phyloP scores from a whole-genome alignment of 2,113 vertebrate genomes.

The Nerophis ophidion region DNA sequence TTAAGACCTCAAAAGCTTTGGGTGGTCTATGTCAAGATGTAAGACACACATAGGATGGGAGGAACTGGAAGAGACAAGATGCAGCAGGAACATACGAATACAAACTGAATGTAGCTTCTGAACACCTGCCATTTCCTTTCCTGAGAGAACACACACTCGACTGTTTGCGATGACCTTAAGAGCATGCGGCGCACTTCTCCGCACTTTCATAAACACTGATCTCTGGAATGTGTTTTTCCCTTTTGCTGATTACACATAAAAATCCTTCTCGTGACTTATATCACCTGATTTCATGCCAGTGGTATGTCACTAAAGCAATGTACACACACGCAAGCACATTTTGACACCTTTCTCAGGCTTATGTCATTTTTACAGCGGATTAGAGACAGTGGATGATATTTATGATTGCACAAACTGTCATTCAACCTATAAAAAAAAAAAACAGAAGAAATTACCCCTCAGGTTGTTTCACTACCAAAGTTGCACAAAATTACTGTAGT shows the following conservation, averaged over 20 bases:
- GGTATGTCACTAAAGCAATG: constrained; percentile 25
- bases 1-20: constrained; percentile 58
- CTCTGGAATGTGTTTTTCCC: constrained; percentile 23
- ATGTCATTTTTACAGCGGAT: constrained; percentile 14
- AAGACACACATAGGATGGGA: constrained; percentile 3
- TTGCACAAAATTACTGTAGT: no score
- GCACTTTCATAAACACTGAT: constrained; percentile 14
- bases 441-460: neutral
- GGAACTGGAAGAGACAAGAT: constrained; percentile 13
- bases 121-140: constrained; percentile 37
- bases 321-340: constrained; percentile 5
- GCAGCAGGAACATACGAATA: constrained; percentile 30
- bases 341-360: constrained; percentile 11
- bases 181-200: constrained; percentile 8
- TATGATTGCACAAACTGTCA: constrained; percentile 42
- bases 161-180: constrained; percentile 9
- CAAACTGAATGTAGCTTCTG: constrained; percentile 20
- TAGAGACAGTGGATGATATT: constrained; percentile 33
- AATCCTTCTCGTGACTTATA: constrained; percentile 7
- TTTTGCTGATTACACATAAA: constrained; percentile 16
- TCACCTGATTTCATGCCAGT: constrained; percentile 1
- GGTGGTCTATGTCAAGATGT: constrained; percentile 60
- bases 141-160: neutral
- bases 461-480: no score
- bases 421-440: constrained; percentile 37